Base-by-base conservation (phyloP, 1,140 invertebrate genomes). In the Brachionus calyciflorus region DNA sequence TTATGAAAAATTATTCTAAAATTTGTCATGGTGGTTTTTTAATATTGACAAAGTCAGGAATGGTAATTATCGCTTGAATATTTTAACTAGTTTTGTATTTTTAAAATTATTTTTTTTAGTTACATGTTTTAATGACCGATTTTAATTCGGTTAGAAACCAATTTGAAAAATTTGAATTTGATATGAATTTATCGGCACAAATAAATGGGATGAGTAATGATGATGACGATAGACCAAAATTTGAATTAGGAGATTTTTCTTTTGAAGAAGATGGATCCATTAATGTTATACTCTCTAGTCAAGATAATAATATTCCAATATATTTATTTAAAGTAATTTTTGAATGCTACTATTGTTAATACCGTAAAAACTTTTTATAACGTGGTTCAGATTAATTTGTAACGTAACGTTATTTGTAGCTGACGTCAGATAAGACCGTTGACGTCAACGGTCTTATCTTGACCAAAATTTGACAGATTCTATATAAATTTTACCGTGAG, bases 181-280 rank as follows among this genome's bases (percentile, higher is more conserved):
- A 65, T 19, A 17, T 65, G 24, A 65, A 65, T 24, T 24, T 44
- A 19, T 24, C 41, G 14, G 41, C 21, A 12, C 24, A 44, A 28
- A n/a, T 40, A 26, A 10, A 26, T 3, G 37, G 9, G 3, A 57
- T n/a, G 26, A 28, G 26, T 2, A 14, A 4, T 40, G 19, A 37
- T 14, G 17, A 24, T 9, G 60, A 65, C n/a, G n/a, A n/a, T 12
- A 6, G 41, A 24, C 14, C 19, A n/a, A 63, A 21, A 44, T 44
- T 44, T 65, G 60, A 65, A 44, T 24, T 65, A n/a, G 60, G 60
- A 0, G 60, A 65, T 65, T 65, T 65, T 65, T 65, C 33, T 19
- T 65, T 65, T 26, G 60, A 65, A 12, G 33, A 41, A 44, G 60
- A 65, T 65, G 60, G 60, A 5, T 65, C 40, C 21, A 44, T 65